These are phyloP conservation scores for Orthonychiurus folsomi DNA, from an alignment of 2,888 invertebrate genomes.

Conservation along the genomic window DNA sequence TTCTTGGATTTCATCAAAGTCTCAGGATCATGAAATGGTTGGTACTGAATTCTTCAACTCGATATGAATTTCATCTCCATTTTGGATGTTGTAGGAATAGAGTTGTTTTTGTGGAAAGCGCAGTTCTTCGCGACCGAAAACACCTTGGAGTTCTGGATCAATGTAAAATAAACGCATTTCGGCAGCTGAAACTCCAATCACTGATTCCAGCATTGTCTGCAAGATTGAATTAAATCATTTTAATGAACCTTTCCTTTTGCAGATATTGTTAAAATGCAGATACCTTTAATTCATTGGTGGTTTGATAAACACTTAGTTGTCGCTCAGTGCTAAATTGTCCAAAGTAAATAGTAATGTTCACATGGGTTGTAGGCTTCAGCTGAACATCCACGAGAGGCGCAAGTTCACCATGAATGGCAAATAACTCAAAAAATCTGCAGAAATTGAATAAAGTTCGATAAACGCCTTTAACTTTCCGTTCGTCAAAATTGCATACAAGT, in stretches of 20 bases:
- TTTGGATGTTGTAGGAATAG: constrained; percentile 80
- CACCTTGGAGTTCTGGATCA: constrained; percentile 57
- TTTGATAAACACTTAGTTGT: constrained; percentile 61
- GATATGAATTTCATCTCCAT: constrained; percentile 83
- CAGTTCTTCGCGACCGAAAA: constrained; percentile 75
- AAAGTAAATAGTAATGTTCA: constrained; percentile 74
- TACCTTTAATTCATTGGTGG: constrained; percentile 66
- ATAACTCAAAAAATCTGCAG: constrained; percentile 71
- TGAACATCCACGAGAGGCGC: constrained; percentile 83
- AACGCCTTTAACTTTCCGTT: not conserved
- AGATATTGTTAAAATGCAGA: constrained; percentile 5
- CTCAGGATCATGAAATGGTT: no score
- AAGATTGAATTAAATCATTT: constrained; percentile 7
- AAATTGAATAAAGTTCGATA: no score
- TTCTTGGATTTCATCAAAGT: no score
- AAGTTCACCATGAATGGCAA: constrained; percentile 75
- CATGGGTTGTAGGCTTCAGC: constrained; percentile 61
- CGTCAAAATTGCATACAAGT: no score
- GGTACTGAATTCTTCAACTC: constrained; percentile 54
- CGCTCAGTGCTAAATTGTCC: constrained; percentile 46
- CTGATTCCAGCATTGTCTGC: constrained; percentile 53
- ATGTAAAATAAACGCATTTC: constrained; percentile 84
- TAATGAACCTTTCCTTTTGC: not conserved
- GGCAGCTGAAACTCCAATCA: constrained; percentile 70
- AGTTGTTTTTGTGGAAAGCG: constrained; percentile 77